These are phyloP conservation scores for Epistrophe eligans DNA, from an alignment of 2,888 invertebrate genomes.

Conservation along the genomic window DNA sequence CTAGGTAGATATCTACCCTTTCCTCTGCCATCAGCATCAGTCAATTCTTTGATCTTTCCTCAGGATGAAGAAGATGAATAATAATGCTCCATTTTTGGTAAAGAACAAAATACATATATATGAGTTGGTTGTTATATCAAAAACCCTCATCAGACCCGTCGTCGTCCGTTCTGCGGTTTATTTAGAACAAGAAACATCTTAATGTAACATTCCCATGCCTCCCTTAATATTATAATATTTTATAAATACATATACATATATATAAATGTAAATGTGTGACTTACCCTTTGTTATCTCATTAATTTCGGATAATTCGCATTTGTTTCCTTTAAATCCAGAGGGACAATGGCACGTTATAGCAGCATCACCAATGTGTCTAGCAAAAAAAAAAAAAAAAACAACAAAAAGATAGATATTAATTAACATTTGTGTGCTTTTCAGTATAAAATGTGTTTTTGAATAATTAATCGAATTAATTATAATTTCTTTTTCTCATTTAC, in stretches of 20 bases:
- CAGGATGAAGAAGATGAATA: not conserved
- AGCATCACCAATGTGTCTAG: slow-evolving; percentile 90
- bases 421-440: slow-evolving; percentile 1
- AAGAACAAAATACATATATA: not conserved
- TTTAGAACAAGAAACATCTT: not conserved
- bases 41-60: slow-evolving; percentile 8
- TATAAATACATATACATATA: not conserved
- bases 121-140: not conserved
- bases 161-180: not conserved
- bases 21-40: not conserved
- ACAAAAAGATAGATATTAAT: slow-evolving; percentile 18
- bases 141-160: slow-evolving; percentile 9
- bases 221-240: not conserved
- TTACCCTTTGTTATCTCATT: slow-evolving; percentile 82
- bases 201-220: not conserved
- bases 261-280: slow-evolving; percentile 67
- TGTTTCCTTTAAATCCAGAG: slow-evolving; percentile 88
- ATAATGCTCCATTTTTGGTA: not conserved
- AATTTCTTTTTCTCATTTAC: not conserved
- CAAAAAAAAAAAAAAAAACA: not conserved
- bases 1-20: not conserved
- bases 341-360: slow-evolving; percentile 90
- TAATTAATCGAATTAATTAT: slow-evolving; percentile 32
- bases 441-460: slow-evolving; percentile 4
- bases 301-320: slow-evolving; percentile 87